phyloP scores from a whole-genome alignment of 53 echinoderm and acorn worm species.

The Temnopleurus reevesii region DNA sequence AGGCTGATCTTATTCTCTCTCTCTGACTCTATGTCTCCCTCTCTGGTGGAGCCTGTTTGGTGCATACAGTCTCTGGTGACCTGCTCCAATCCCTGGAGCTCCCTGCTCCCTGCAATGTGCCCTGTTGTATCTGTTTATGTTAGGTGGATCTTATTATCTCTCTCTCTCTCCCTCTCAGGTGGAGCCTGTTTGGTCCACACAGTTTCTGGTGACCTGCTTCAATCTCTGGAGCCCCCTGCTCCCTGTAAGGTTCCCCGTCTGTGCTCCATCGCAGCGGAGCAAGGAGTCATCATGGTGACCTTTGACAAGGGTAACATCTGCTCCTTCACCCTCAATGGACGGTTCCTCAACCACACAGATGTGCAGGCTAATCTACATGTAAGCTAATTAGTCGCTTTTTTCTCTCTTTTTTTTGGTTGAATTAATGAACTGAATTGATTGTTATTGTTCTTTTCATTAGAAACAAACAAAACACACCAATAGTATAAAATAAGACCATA shows the following conservation, averaged over 20 bases:
- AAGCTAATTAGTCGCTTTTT: conserved; percentile 28
- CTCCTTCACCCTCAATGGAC: conserved; percentile 93
- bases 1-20: too few species aligned
- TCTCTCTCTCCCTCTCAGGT: conserved; percentile 77
- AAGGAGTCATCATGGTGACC: conserved; percentile 89
- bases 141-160: background rate
- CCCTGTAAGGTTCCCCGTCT: conserved; percentile 85
- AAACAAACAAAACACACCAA: too few species aligned
- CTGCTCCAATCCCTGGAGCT: conserved; percentile 55
- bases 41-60: background rate
- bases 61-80: conserved; percentile 90
- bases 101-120: background rate
- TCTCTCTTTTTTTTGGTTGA: too few species aligned
- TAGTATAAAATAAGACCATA: too few species aligned
- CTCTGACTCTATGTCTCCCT: too few species aligned
- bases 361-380: conserved; percentile 81
- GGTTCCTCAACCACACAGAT: conserved; percentile 76
- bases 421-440: too few species aligned
- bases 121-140: background rate
- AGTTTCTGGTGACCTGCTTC: conserved; percentile 91
- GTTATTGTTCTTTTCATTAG: too few species aligned
- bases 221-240: conserved; percentile 83
- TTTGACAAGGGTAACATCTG: conserved; percentile 98
- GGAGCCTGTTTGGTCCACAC: conserved; percentile 99
- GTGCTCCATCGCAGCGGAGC: conserved; percentile 90